These are phyloP conservation scores for Semicossyphus pulcher DNA, from an alignment of 2,113 vertebrate genomes.

Conservation along the genomic window DNA sequence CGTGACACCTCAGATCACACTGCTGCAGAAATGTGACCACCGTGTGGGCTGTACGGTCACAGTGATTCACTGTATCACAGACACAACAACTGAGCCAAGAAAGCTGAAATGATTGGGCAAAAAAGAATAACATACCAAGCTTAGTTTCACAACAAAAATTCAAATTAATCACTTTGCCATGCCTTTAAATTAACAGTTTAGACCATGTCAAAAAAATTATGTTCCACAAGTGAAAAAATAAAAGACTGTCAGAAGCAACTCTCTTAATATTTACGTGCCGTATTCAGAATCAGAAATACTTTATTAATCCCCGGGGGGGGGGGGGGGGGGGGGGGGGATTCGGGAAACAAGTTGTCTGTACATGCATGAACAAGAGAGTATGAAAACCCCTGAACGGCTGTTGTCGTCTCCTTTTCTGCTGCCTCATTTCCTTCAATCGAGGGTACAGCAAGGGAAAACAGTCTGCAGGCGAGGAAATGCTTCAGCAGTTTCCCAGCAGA, in stretches of 20 bases:
- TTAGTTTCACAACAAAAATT: background rate
- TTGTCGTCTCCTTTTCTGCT: slow-evolving; percentile 73
- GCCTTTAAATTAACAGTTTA: too few relatives aligned
- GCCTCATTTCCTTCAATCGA: slow-evolving; percentile 81
- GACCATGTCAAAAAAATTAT: too few relatives aligned
- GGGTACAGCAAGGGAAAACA: slow-evolving; percentile 56
- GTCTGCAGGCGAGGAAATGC: slow-evolving; percentile 74
- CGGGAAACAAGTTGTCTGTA: slow-evolving; percentile 7
- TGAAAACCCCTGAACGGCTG: slow-evolving; percentile 27
- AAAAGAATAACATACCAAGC: background rate
- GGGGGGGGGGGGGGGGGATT: too few relatives aligned
- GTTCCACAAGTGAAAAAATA: background rate
- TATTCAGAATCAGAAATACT: too few relatives aligned
- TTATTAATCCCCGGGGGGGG: too few relatives aligned
- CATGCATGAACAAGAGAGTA: slow-evolving; percentile 5
- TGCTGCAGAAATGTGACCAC: slow-evolving; percentile 39
- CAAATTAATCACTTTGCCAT: too few relatives aligned
- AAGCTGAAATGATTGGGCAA: background rate
- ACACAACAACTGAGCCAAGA: slow-evolving; percentile 9
- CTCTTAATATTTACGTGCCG: background rate
- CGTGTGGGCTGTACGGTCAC: slow-evolving; percentile 15
- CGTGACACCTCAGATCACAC: slow-evolving; percentile 25
- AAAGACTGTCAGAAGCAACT: background rate
- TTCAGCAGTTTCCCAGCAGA: slow-evolving; percentile 79
- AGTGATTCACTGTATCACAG: slow-evolving; percentile 12